Conservation (phyloP, 2,888 invertebrate species). For the Parnassius apollo region DNA sequence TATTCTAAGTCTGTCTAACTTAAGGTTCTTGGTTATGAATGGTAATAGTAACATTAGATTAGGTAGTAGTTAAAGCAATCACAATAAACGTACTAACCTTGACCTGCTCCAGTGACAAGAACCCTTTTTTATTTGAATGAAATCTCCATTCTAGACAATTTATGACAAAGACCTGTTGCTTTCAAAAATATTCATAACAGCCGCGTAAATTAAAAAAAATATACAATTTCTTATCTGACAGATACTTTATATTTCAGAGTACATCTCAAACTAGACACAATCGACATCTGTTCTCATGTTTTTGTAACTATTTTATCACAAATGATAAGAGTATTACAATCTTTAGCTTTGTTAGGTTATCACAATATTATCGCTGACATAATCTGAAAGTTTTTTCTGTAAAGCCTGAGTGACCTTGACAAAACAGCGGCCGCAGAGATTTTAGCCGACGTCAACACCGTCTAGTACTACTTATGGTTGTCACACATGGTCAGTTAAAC, state of each 20-base stretch:
- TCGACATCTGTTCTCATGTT: neutral
- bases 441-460: too few relatives aligned
- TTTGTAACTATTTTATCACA: conserved; percentile 3
- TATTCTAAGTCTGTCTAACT: too few relatives aligned
- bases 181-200: neutral
- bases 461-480: too few relatives aligned
- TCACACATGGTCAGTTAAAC: too few relatives aligned
- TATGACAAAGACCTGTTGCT: neutral
- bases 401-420: too few relatives aligned
- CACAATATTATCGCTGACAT: conserved; percentile 13
- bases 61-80: too few relatives aligned
- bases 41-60: too few relatives aligned
- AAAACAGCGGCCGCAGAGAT: too few relatives aligned
- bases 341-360: conserved; percentile 19
- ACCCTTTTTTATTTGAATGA: conserved; percentile 86
- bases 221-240: conserved; percentile 5
- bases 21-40: too few relatives aligned
- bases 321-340: conserved; percentile 14
- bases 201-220: neutral
- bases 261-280: conserved; percentile 4
- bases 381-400: neutral
- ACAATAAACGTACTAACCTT: conserved; percentile 78
- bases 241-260: conserved; percentile 3
- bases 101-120: conserved; percentile 92
- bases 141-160: conserved; percentile 52